These are phyloP conservation scores for Trinectes maculatus DNA, from an alignment of 2,113 vertebrate genomes.

Conservation along the genomic window DNA sequence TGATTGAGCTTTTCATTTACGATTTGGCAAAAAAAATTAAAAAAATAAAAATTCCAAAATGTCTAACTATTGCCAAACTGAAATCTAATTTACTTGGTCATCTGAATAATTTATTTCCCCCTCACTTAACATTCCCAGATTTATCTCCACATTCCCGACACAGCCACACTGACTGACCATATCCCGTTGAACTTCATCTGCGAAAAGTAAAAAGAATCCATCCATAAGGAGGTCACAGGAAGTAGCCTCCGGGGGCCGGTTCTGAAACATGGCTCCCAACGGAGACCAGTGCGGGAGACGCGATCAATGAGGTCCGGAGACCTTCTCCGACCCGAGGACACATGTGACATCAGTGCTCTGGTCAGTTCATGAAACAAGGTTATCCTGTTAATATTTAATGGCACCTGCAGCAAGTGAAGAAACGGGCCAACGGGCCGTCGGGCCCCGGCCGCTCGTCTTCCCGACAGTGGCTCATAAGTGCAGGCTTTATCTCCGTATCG, in stretches of 20 bases:
- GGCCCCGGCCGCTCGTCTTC: conserved; percentile 83
- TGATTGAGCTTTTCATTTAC: too few relatives aligned
- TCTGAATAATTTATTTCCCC: too few relatives aligned
- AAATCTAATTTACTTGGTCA: too few relatives aligned
- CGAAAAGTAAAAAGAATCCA: conserved; percentile 2
- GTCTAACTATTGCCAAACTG: too few relatives aligned
- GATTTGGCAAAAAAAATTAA: too few relatives aligned
- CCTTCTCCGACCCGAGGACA: conserved; percentile 21
- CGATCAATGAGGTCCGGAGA: conserved; percentile 22
- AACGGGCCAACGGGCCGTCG: conserved; percentile 76
- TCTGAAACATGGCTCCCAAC: conserved; percentile 2
- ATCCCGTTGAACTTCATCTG: not conserved
- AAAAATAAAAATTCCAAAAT: too few relatives aligned
- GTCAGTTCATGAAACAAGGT: conserved; percentile 87
- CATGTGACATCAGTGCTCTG: conserved; percentile 61
- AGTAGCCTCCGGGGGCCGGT: conserved; percentile 7
- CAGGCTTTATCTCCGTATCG: conserved; percentile 87
- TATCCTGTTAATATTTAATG: conserved; percentile 89
- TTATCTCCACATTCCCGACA: too few relatives aligned
- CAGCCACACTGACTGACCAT: too few relatives aligned
- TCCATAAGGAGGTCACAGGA: not conserved
- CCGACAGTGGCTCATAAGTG: conserved; percentile 83
- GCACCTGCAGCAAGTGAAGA: conserved; percentile 85
- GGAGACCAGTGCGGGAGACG: conserved; percentile 1
- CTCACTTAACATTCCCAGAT: too few relatives aligned